Percentiles rank a stretch among this genome's conserved stretches.
Evolutionary conservation across 2,888 invertebrate genomes (phyloP).

Genomic region (Rhynchonema sp.): DNA sequence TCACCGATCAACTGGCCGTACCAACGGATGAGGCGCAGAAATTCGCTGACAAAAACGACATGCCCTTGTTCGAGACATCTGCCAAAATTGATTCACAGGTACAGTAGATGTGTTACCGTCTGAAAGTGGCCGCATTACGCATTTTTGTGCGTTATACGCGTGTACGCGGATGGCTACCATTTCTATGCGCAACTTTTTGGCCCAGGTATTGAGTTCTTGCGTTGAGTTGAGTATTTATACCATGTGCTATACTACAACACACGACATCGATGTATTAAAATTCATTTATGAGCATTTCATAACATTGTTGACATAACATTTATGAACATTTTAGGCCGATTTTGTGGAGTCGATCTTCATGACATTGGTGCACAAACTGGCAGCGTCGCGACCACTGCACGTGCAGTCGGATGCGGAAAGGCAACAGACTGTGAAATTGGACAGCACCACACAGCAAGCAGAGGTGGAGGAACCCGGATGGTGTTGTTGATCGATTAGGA

Average conservation of each 20-base stretch:
- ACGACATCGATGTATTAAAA: no score
- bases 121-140: no score
- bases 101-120: not conserved
- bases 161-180: no score
- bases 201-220: not conserved
- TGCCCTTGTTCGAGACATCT: conserved; percentile 57
- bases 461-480: not conserved
- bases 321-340: conserved; percentile 41
- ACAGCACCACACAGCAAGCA: not conserved
- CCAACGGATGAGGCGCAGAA: conserved; percentile 51
- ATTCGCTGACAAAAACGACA: conserved; percentile 45
- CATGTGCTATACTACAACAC: no score
- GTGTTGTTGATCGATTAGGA: not conserved
- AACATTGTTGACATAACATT: no score
- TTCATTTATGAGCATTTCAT: no score
- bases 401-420: not conserved
- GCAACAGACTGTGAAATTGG: not conserved
- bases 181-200: no score
- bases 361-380: conserved; percentile 39
- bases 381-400: not conserved
- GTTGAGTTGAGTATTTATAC: no score
- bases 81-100: conserved; percentile 48
- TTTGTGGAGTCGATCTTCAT: conserved; percentile 62
- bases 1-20: conserved; percentile 40
- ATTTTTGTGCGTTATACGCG: no score